Evolutionary conservation across 2,888 invertebrate species (phyloP), one percentile per base, ranked within the genome.

Genomic region (Geotrupes spiniger): DNA sequence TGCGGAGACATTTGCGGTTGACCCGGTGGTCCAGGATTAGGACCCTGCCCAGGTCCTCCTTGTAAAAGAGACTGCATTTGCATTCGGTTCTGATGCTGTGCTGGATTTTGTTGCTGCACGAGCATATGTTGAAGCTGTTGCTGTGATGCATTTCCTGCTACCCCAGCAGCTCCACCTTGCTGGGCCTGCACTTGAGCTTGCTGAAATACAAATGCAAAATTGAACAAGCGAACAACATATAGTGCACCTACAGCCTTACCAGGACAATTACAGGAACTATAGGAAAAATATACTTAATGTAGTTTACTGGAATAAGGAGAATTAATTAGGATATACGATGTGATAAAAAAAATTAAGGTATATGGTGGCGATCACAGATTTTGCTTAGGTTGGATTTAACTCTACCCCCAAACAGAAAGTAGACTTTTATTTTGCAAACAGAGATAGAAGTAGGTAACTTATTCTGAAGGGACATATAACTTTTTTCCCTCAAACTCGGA

Each of bases 111-210:
- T 26, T 64, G 64, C 43, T 70, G 74, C 49, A 65, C 71, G 44
- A 73, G 60, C 58, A 73, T 70, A 53, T 75, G 74, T 72, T 80
- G 81, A 72, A 80, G 79, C 57, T 78, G 76, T 39, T 74, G 76
- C 39, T 74, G 76, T 62, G 69, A 66, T 42, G 66, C 63, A 45
- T 56, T 56, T 21, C 64, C 69, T n/a, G 61, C 61, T 6, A 64
- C 64, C 16, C 63, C 63, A 4, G 60, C 60, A 39, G 64, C 67
- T 31, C 65, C 66, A 42, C 57, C 58, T 42, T 58, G 57, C 36
- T 56, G 59, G 41, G 56, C 56, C 48, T 58, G 59, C 12, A 55
- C 54, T 52, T 71, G 71, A 36, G 68, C 68, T 56, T 69, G 57
- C 42, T 54, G 48, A 11, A 12, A 28, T 12, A 28, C 26, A 10